Percentiles rank a stretch among this genome's conserved stretches.
Conservation (phyloP, 2,113 vertebrate species). For the Stercorarius parasiticus region DNA sequence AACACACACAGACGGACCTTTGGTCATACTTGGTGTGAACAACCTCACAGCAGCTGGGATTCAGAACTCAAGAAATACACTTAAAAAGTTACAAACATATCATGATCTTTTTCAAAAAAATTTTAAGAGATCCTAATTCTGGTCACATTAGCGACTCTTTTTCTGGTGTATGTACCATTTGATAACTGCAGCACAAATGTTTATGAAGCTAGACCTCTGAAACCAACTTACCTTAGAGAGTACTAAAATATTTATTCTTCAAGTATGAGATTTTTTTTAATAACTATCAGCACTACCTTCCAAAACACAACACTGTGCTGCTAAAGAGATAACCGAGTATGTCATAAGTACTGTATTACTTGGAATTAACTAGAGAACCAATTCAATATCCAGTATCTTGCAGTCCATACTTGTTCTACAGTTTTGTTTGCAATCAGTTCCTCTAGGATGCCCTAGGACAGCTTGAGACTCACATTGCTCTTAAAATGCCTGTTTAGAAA, state of each 20-base stretch:
- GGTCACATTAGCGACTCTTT: background rate
- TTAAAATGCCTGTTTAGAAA: background rate
- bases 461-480: background rate
- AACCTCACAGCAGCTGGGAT: background rate
- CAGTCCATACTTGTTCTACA: background rate
- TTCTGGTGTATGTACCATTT: too few relatives aligned
- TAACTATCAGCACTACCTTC: background rate
- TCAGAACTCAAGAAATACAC: background rate
- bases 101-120: background rate
- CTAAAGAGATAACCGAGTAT: background rate
- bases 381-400: background rate
- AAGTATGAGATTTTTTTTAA: background rate
- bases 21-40: background rate
- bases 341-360: background rate
- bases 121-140: background rate
- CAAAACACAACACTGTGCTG: background rate
- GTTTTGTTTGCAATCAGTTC: background rate
- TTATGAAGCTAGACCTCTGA: background rate
- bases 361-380: background rate
- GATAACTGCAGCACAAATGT: background rate
- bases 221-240: background rate
- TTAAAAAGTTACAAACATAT: background rate
- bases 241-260: background rate
- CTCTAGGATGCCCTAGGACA: background rate
- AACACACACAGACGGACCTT: rapidly evolving